Percentiles rank a stretch among this genome's conserved stretches.
These are phyloP conservation scores for Liolophura sinensis DNA, from an alignment of 1,140 invertebrate genomes.

Conservation along the genomic window DNA sequence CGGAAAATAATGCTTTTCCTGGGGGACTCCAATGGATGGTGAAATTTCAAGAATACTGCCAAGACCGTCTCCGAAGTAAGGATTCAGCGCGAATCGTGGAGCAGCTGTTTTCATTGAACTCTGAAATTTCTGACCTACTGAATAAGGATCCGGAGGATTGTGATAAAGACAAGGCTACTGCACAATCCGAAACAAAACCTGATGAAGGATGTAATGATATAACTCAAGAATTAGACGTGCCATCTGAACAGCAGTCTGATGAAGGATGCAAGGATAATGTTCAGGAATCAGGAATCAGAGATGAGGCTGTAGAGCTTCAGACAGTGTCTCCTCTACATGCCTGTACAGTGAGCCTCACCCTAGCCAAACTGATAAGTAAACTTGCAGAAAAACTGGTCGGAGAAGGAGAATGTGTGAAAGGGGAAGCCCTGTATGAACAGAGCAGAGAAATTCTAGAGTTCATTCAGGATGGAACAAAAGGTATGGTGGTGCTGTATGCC, in stretches of 20 bases:
- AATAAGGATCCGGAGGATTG: background rate
- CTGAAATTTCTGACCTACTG: background rate
- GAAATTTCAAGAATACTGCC: slow-evolving; percentile 46
- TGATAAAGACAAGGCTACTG: background rate
- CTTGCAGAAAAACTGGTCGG: slow-evolving; percentile 41
- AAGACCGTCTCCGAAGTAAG: slow-evolving; percentile 39
- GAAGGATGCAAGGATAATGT: background rate
- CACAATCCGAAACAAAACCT: background rate
- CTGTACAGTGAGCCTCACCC: slow-evolving; percentile 41
- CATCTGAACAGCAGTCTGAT: background rate
- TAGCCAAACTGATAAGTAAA: slow-evolving; percentile 40
- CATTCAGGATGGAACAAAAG: slow-evolving; percentile 47
- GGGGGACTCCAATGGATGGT: slow-evolving; percentile 42
- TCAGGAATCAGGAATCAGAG: background rate
- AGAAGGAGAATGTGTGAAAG: slow-evolving; percentile 39
- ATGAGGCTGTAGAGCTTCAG: slow-evolving; percentile 32
- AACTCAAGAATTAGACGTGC: background rate
- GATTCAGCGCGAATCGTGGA: slow-evolving; percentile 38
- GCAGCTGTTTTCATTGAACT: slow-evolving; percentile 11
- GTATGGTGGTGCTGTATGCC: slow-evolving; percentile 44
- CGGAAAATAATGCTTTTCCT: slow-evolving; percentile 21
- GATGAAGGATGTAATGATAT: background rate
- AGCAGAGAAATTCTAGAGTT: slow-evolving; percentile 45
- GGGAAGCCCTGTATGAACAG: slow-evolving; percentile 45
- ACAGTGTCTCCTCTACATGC: slow-evolving; percentile 46